A percentile compares a stretch with the other conserved stretches of the same genome.
These are phyloP conservation scores for Porites evermanni DNA, from an alignment of 92 coral and sea anemone genomes.

Conservation along the genomic window DNA sequence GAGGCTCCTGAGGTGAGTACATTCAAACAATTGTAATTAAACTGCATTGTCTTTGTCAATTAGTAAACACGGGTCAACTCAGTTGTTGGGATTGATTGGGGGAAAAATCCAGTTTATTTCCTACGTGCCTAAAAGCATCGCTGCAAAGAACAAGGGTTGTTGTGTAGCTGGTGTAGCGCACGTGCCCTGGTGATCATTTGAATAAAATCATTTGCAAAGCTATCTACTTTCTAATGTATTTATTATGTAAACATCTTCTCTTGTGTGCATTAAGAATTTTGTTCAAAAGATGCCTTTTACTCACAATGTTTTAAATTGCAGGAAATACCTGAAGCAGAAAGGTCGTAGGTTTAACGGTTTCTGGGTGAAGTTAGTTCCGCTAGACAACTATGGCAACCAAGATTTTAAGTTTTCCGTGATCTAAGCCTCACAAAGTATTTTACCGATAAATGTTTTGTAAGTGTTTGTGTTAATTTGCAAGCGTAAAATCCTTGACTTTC, in stretches of 20 bases:
- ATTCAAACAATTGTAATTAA: not conserved
- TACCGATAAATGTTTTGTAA: not conserved
- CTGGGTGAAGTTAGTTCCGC: not conserved
- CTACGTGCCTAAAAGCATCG: not conserved
- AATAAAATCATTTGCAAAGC: not conserved
- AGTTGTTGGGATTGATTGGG: not conserved
- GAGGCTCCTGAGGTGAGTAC: constrained; percentile 81
- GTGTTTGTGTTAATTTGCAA: not conserved
- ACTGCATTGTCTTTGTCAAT: constrained; percentile 3
- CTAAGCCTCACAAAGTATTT: not conserved
- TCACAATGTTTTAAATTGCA: constrained; percentile 1
- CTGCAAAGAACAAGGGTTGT: not conserved
- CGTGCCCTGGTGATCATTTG: not conserved
- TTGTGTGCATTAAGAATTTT: not conserved
- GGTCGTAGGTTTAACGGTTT: constrained; percentile 7
- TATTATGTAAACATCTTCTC: constrained; percentile 14
- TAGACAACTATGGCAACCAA: not conserved
- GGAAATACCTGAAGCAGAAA: not conserved
- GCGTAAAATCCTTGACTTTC: not conserved
- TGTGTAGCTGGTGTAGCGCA: not conserved
- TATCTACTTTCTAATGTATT: not conserved
- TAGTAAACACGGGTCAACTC: constrained; percentile 8
- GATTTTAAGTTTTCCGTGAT: not conserved
- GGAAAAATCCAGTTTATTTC: constrained; percentile 5
- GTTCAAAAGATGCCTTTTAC: not conserved